Evolutionary conservation across 1,140 invertebrate species (phyloP), one percentile per base, ranked within the genome.

Genomic region (Pogonomyrmex barbatus): DNA sequence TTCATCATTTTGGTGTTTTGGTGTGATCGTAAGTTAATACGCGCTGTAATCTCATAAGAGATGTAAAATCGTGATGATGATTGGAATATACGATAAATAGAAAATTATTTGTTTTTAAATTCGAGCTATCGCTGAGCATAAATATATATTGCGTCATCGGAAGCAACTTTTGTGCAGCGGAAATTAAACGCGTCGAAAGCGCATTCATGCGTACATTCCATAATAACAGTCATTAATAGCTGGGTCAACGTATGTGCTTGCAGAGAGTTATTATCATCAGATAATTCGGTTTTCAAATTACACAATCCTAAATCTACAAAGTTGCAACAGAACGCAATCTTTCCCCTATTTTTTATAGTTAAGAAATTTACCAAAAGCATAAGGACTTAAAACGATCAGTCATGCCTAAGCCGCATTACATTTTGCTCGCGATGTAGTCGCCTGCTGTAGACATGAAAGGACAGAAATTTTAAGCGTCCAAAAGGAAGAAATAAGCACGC

Each of bases 81-180:
- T 82, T 82, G 47, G 52, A 71, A 45, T 30, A 17, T 10, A 24
- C 42, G 30, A 71, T 82, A 58, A 82, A 30, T 24, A 39, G 30
- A 36, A 58, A 82, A 82, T 82, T 73, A 82, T 79, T 63, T 24
- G 52, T 39, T 82, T 60, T 33, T 36, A 36, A 12, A 60, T 45
- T 68, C n/a, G 17, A 52, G 33, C n/a, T 33, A 17, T 36, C n/a
- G 30, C 10, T 52, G 24, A 47, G 17, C 30, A 30, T 47, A 45
- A 39, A 75, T 60, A 39, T 58, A 82, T 3, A 12, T 39, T 45
- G 58, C 30, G 39, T 36, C 39, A 17, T 47, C 67, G 54, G 42
- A 75, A 83, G 36, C n/a, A 62, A 60, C 45, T 83, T 83, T 83
- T 50, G 54, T 83, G 56, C 24, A 47, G 42, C 79, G 79, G 79